These are phyloP conservation scores for Harmothoe impar DNA, from an alignment of 2,888 invertebrate species.

Conservation along the genomic window DNA sequence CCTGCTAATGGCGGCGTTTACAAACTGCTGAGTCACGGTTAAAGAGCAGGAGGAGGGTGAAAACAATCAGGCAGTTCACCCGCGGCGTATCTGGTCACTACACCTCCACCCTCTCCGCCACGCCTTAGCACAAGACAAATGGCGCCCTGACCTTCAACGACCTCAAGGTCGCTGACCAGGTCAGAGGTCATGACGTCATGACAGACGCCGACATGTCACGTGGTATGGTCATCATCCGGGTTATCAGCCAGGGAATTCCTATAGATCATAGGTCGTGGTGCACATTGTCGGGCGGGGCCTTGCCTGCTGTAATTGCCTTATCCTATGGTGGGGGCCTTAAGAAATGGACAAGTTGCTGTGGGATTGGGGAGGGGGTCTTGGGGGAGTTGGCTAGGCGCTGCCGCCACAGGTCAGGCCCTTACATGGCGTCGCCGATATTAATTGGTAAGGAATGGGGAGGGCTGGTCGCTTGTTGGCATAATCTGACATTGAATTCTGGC, in stretches of 20 bases:
- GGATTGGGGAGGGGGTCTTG: not conserved
- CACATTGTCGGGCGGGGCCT: conserved; percentile 32
- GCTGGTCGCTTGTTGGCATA: conserved; percentile 48
- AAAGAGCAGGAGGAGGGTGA: not conserved
- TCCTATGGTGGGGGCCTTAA: conserved; percentile 41
- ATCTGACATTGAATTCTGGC: conserved; percentile 57
- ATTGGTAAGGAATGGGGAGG: conserved; percentile 44
- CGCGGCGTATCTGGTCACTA: conserved; percentile 30
- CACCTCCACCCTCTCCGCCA: not conserved
- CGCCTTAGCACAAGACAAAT: conserved; percentile 26
- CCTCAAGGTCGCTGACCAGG: conserved; percentile 62
- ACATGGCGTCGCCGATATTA: conserved; percentile 40
- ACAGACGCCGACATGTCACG: conserved; percentile 62
- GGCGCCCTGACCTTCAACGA: conserved; percentile 15
- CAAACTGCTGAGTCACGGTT: conserved; percentile 37
- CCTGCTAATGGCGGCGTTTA: not conserved
- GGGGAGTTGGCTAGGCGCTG: not conserved
- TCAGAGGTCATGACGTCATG: conserved; percentile 61
- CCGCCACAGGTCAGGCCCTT: conserved; percentile 29
- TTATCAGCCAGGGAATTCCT: conserved; percentile 54
- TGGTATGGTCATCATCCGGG: conserved; percentile 47
- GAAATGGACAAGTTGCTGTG: conserved; percentile 52
- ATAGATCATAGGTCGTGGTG: conserved; percentile 60
- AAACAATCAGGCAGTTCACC: conserved; percentile 16
- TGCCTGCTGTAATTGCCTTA: conserved; percentile 53